A percentile compares a stretch with the other conserved stretches of the same genome.
Conservation (phyloP, 2,888 invertebrate genomes). For the Zaprionus lineosus region DNA sequence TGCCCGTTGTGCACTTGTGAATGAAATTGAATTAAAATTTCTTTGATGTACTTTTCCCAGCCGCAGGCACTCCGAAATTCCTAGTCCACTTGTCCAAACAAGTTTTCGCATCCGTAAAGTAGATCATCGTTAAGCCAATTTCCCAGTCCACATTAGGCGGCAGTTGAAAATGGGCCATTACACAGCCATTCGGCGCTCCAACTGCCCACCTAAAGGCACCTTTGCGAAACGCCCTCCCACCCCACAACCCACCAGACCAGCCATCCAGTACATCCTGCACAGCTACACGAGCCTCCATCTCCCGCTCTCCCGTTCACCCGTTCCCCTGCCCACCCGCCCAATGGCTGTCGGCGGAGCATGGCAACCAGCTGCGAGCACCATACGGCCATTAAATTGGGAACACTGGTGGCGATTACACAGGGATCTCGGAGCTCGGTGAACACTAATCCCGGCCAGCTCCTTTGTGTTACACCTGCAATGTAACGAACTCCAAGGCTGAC, state of each 20-base stretch:
- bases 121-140: slow-evolving; percentile 54
- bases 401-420: slow-evolving; percentile 29
- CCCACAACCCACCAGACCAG: not conserved
- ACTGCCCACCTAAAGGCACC: slow-evolving; percentile 34
- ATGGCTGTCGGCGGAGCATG: no score
- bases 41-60: slow-evolving; percentile 17
- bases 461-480: slow-evolving; percentile 10
- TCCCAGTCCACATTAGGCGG: slow-evolving; percentile 28
- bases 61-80: not conserved
- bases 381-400: slow-evolving; percentile 32
- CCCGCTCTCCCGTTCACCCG: no score
- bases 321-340: no score
- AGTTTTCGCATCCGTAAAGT: slow-evolving; percentile 38
- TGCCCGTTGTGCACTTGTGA: slow-evolving; percentile 9
- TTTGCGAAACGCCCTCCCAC: slow-evolving; percentile 14
- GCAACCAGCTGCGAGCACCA: slow-evolving; percentile 10
- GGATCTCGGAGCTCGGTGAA: not conserved
- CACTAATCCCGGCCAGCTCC: slow-evolving; percentile 17
- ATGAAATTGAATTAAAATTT: slow-evolving; percentile 20
- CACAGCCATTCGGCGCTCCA: slow-evolving; percentile 11
- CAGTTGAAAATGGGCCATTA: slow-evolving; percentile 27
- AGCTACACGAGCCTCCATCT: no score
- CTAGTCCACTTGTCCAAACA: slow-evolving; percentile 10
- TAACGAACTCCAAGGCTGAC: slow-evolving; percentile 18
- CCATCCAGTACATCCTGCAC: no score